Evolutionary conservation across 2,888 invertebrate species (phyloP).

Genomic region (Trisateles emortualis): DNA sequence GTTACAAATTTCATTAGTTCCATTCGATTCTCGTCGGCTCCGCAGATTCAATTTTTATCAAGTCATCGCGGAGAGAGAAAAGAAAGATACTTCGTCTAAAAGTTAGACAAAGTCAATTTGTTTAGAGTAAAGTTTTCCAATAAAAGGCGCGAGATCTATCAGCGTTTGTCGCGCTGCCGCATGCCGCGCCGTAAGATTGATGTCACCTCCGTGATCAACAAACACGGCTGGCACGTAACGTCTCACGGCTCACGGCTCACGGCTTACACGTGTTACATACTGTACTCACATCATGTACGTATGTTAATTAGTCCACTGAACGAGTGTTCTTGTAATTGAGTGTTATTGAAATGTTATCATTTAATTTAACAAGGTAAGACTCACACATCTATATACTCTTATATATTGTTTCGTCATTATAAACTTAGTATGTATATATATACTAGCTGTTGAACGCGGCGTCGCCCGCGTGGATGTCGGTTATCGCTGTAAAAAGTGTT

Average conservation of each 20-base stretch:
- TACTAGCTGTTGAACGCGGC: no score
- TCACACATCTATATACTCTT: no score
- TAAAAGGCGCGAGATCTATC: constrained; percentile 12
- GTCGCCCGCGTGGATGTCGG: no score
- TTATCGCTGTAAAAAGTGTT: no score
- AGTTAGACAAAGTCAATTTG: constrained; percentile 17
- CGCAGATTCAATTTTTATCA: constrained; percentile 28
- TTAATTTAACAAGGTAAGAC: no score
- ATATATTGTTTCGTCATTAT: no score
- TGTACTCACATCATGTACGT: not conserved
- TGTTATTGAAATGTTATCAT: not conserved
- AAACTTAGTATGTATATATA: no score
- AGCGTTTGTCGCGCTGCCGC: constrained; percentile 4
- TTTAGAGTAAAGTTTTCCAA: constrained; percentile 15
- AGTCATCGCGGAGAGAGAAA: constrained; percentile 18
- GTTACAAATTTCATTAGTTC: constrained; percentile 30
- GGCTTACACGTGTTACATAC: not conserved
- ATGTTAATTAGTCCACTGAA: not conserved
- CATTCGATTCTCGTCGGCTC: constrained; percentile 16
- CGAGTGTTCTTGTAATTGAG: not conserved
- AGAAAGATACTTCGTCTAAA: constrained; percentile 3
- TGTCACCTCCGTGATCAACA: not conserved
- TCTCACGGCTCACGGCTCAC: not conserved
- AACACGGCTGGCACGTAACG: not conserved
- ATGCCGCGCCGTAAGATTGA: constrained; percentile 10